These are phyloP conservation scores for Nothobranchius furzeri DNA, from an alignment of 2,113 vertebrate genomes.

Conservation along the genomic window DNA sequence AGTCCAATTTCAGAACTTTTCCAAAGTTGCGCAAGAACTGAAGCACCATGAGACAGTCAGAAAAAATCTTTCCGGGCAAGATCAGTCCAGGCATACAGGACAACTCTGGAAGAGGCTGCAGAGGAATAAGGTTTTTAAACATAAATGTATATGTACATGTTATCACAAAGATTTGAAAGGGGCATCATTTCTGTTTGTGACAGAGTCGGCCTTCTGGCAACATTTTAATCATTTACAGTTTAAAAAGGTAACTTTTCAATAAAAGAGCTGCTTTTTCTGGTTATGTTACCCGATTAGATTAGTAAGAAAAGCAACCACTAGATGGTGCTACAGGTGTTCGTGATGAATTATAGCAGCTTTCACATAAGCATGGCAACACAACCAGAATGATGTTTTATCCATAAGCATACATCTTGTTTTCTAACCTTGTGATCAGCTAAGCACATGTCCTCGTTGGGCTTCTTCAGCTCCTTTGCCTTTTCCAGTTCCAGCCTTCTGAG, in stretches of 20 bases:
- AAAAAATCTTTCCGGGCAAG: conserved; percentile 86
- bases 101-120: conserved; percentile 88
- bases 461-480: conserved; percentile 94
- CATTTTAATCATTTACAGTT: neutral
- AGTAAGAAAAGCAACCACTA: conserved; percentile 49
- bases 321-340: conserved; percentile 57
- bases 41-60: conserved; percentile 92
- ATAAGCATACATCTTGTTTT: too few relatives aligned
- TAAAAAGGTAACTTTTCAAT: too few relatives aligned
- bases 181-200: neutral
- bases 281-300: neutral
- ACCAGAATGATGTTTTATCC: too few relatives aligned
- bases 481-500: conserved; percentile 89
- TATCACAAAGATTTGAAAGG: neutral
- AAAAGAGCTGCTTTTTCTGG: too few relatives aligned
- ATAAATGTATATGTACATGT: neutral
- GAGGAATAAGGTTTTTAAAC: neutral
- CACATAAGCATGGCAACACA: too few relatives aligned
- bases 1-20: conserved; percentile 90
- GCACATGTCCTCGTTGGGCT: conserved; percentile 96
- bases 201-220: neutral
- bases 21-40: conserved; percentile 94
- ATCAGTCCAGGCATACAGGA: conserved; percentile 88
- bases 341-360: too few relatives aligned
- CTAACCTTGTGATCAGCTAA: conserved; percentile 92